A percentile compares a stretch with the other conserved stretches of the same genome.
Evolutionary conservation across 2,888 invertebrate species (phyloP).

Genomic region (Drosophila multiciliata): DNA sequence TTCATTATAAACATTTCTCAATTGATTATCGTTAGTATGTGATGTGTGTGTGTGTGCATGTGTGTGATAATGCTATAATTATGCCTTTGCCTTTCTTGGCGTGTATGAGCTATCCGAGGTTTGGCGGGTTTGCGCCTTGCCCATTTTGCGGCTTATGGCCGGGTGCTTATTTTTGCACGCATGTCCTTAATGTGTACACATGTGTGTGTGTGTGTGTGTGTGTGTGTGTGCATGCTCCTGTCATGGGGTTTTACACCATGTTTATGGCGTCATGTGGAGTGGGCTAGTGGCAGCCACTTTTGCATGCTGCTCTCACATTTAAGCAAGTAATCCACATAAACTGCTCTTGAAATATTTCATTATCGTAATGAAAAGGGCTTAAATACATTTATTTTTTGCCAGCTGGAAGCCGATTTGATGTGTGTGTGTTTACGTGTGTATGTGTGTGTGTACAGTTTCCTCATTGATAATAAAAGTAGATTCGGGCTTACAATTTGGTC

Average conservation of each 20-base stretch:
- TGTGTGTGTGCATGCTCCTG: slow-evolving; percentile 27
- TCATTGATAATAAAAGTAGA: slow-evolving; percentile 69
- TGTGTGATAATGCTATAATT: slow-evolving; percentile 77
- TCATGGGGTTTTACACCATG: slow-evolving; percentile 64
- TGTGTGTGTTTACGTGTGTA: background rate
- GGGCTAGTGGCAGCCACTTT: slow-evolving; percentile 51
- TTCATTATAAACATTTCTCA: slow-evolving; percentile 80
- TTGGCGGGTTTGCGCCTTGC: slow-evolving; percentile 26
- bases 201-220: background rate
- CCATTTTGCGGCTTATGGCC: slow-evolving; percentile 60
- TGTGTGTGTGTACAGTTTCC: background rate
- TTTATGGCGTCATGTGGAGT: slow-evolving; percentile 56
- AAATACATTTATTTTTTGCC: slow-evolving; percentile 64
- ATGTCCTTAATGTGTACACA: slow-evolving; percentile 50
- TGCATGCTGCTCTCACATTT: slow-evolving; percentile 71
- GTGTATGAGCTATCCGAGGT: slow-evolving; percentile 43
- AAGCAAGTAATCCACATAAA: slow-evolving; percentile 78
- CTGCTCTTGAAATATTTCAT: slow-evolving; percentile 79
- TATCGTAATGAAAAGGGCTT: slow-evolving; percentile 77
- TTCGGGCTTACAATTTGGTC: slow-evolving; percentile 42
- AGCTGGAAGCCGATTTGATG: slow-evolving; percentile 40
- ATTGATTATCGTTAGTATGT: slow-evolving; percentile 77
- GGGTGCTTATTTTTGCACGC: slow-evolving; percentile 74
- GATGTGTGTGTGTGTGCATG: slow-evolving; percentile 31
- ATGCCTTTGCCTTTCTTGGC: slow-evolving; percentile 71